Base-by-base conservation (phyloP, 2,888 invertebrate genomes). In the Drosophila merina region DNA sequence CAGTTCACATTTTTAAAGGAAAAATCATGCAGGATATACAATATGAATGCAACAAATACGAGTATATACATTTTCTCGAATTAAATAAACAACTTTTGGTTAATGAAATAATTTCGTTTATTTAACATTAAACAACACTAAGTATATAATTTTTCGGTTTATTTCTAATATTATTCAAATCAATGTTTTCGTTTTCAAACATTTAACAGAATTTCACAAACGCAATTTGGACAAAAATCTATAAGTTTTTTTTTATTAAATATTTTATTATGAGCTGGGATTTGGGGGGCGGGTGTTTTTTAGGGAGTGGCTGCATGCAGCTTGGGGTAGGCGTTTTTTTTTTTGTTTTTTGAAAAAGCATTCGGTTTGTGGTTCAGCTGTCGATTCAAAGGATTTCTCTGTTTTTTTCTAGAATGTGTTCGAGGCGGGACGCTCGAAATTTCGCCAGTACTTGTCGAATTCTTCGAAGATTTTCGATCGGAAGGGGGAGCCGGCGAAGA, bases 391-490 rank as follows among this genome's bases (percentile, higher is more conserved):
- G 25, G 28, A 28, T 38, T 49, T 73, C 66, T 51, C 58, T 62
- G n/a, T 14, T 14, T 38, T 49, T 73, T 62, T 51, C 57, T 62
- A 76, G 60, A 74, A 80, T 60, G 47, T 70, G 64, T 77, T 78
- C 30, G 73, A 62, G 44, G 58, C 54, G 44, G 77, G 42, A 36
- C 49, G 63, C 57, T 89, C 79, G 76, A 90, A 90, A 64, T 86
- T 88, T 38, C 88, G 90, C 90, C 89, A 90, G 79, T 86, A 90
- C 74, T 84, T 88, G 69, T 90, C 84, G 71, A 89, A 89, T 67
- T 90, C 90, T 70, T 90, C 89, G 57, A 77, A 74, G 67, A 90
- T 89, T 68, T 78, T 84, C 54, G 80, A 79, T 50, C 83, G 83
- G 63, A 89, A 90, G 48, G 90, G 89, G 57, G 90, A 90, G 60